Evolutionary conservation across 2,888 invertebrate genomes (phyloP), one percentile per base, ranked within the genome.

Genomic region (Cremastinae sp.): DNA sequence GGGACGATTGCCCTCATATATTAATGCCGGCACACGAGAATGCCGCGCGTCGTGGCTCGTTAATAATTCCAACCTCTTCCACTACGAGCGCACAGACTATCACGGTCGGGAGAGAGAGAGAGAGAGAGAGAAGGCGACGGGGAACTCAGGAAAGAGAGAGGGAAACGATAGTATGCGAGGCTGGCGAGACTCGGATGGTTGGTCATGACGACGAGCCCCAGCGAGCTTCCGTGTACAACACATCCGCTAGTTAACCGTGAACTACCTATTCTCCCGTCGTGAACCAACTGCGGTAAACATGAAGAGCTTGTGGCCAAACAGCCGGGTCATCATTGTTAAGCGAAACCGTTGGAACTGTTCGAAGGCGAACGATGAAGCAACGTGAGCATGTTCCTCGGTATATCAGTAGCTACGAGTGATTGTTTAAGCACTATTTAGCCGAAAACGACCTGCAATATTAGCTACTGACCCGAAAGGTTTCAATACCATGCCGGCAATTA

Each of bases 1-100:
- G 73, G 74, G 78, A 81, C 81, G 82, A 82, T 84, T 80, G 79
- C 78, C 78, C 79, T 83, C 81, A 79, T 83, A 80, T 83, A 83
- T 85, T 86, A 85, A 80, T 83, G 83, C 77, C 80, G 59, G 59
- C 51, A 69, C 68, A 72, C 64, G 75, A 78, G 80, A 82, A 84
- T 82, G 81, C 81, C 78, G 78, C 49, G 62, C 75, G 77, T 75
- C 81, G 78, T 80, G 65, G 82, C 79, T 83, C 83, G 82, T 85
- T 86, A 84, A 85, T 85, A 86, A 86, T 85, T 85, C 82, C 71
- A 62, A 74, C 75, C 72, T 64, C 75, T 74, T 71, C 66, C 75
- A 45, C 61, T 41, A 18, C 43, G 39, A 22, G 71, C 49, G 16
- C 16, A 45, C 35, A 55, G 12, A 10, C 53, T 61, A 45, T 53